phyloP scores from a whole-genome alignment of 2,113 vertebrate genomes.

The Gallinago paraguaiae region DNA sequence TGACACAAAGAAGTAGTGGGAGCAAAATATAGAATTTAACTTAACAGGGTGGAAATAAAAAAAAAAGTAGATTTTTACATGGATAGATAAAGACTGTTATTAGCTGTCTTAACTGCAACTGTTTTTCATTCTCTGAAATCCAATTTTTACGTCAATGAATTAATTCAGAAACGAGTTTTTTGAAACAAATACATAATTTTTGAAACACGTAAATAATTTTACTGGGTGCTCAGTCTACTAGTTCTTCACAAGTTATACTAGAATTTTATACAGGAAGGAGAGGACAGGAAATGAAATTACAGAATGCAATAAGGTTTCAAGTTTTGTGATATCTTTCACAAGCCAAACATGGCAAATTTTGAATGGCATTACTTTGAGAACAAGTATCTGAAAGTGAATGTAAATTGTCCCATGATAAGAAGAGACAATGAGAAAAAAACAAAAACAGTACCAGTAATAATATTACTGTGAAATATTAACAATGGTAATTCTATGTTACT shows the following conservation, averaged over 20 bases:
- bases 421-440: neutral
- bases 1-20: neutral
- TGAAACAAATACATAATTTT: neutral
- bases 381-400: neutral
- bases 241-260: neutral
- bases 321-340: neutral
- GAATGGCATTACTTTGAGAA: neutral
- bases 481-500: neutral
- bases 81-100: neutral
- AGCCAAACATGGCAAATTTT: neutral
- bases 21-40: neutral
- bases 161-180: neutral
- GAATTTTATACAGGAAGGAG: neutral
- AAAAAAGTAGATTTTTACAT: neutral
- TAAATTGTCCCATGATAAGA: fast-evolving
- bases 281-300: neutral
- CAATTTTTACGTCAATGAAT: neutral
- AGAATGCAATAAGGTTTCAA: neutral
- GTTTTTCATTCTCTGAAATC: neutral
- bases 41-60: neutral
- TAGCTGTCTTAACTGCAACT: neutral
- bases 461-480: neutral
- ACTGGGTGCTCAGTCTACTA: neutral
- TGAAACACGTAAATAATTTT: neutral
- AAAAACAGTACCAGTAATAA: neutral